Base-by-base conservation (phyloP, 1,140 invertebrate genomes). In the Orussus abietinus region DNA sequence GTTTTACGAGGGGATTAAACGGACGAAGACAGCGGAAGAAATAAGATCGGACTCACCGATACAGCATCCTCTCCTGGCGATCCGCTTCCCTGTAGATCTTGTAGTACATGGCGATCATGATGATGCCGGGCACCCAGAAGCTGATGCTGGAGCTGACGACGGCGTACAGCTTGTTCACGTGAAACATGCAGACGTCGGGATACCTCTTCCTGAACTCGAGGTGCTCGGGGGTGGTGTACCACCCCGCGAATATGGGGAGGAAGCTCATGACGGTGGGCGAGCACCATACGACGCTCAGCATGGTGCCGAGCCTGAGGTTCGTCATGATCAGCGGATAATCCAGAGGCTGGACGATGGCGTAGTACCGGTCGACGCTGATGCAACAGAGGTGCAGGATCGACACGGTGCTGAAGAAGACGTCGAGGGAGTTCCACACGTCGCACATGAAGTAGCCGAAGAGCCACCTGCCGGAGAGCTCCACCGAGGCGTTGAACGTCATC, bases 51-150 rank as follows among this genome's bases (percentile, higher is more conserved):
- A 58, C 76, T 75, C 66, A 89, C 86, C 86, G 83, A 72, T 91
- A 92, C 3, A 94, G 75, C 81, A 92, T 86, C 33, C 90, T 81
- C 62, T 96, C 92, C 67, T 97, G 93, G 10, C 89, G 77, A 51
- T 92, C 85, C 0, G 93, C 93, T 64, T 96, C 92, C 47, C 83
- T 75, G 69, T 92, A 96, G 55, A 97, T 96, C 63, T 87, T 81
- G 71, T 88, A 90, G 70, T 97, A 97, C 80, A 94, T 92, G 57
- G 85, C 86, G 31, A 96, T 79, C 92, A 97, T 96, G 45, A 95
- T 90, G 51, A 91, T 83, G 28, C 90, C 90, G 0, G 94, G 94
- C 30, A 94, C 84, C 92, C 93, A 97, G 69, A 97, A 96, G 53
- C 91, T 94, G 33, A 96, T 85, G 69, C 86, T 85, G 15, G 90